Conservation (phyloP, 2,113 vertebrate species). For the Jaculus jaculus region DNA sequence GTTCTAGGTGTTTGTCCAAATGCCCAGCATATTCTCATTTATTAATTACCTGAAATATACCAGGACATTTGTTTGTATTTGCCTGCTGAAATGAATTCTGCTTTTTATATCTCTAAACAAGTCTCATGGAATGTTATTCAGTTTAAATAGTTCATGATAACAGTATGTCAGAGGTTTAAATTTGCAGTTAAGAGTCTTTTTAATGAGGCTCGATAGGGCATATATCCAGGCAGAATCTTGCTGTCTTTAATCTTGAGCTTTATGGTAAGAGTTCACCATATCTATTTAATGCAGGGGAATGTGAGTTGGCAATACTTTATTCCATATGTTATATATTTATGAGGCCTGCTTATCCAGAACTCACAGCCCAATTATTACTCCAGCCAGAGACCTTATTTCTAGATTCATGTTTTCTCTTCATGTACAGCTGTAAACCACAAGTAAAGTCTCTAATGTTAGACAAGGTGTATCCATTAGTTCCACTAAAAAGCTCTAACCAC, state of each 20-base stretch:
- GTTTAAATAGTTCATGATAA: slow-evolving; percentile 58
- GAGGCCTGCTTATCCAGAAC: slow-evolving; percentile 77
- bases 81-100: slow-evolving; percentile 54
- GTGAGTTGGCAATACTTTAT: slow-evolving; percentile 73
- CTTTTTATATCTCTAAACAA: slow-evolving; percentile 49
- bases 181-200: slow-evolving; percentile 68
- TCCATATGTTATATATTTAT: slow-evolving; percentile 75
- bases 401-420: slow-evolving; percentile 83
- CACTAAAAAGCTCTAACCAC: slow-evolving; percentile 90
- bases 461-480: slow-evolving; percentile 96
- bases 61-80: slow-evolving; percentile 40
- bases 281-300: slow-evolving; percentile 75
- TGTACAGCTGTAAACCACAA: slow-evolving; percentile 91
- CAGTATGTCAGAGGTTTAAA: slow-evolving; percentile 63
- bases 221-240: slow-evolving; percentile 68
- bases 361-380: slow-evolving; percentile 78
- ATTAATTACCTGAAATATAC: slow-evolving; percentile 33
- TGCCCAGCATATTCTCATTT: neutral
- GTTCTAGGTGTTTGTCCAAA: slow-evolving; percentile 30
- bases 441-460: slow-evolving; percentile 92
- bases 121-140: slow-evolving; percentile 41
- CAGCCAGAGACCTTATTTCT: slow-evolving; percentile 79
- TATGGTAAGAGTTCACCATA: slow-evolving; percentile 54
- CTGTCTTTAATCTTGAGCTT: slow-evolving; percentile 74
- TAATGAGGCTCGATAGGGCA: slow-evolving; percentile 59